Conservation (phyloP, 2,888 invertebrate genomes). For the Zhengitettix transpicula region DNA sequence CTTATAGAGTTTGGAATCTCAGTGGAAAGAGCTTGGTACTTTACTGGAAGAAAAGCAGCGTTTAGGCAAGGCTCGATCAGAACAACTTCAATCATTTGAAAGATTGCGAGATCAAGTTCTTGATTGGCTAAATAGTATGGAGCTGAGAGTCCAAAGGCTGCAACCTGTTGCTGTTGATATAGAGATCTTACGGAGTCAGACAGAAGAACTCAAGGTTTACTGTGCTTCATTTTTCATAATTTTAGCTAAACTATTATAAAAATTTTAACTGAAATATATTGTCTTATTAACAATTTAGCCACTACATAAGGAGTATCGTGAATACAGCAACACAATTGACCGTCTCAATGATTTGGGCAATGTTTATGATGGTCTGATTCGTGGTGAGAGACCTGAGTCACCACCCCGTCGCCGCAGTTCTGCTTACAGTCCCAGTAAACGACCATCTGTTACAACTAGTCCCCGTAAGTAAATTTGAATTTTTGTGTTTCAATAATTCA, state of each 20-base stretch:
- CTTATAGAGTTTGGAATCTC: constrained; percentile 52
- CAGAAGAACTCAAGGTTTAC: constrained; percentile 51
- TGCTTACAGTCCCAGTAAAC: constrained; percentile 70
- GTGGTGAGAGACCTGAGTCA: constrained; percentile 63
- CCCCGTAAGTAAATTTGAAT: constrained; percentile 31
- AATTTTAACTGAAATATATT: not conserved
- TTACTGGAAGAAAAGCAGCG: constrained; percentile 71
- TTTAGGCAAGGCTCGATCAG: constrained; percentile 65
- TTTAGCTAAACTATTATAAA: not conserved
- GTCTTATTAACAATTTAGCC: constrained; percentile 31
- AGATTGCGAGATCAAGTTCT: constrained; percentile 62
- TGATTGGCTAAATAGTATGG: constrained; percentile 72
- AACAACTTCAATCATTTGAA: constrained; percentile 77
- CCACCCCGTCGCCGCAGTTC: constrained; percentile 52
- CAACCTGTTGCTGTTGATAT: constrained; percentile 78
- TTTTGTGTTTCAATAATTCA: too few species aligned
- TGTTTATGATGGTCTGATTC: constrained; percentile 64
- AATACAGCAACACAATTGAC: constrained; percentile 70
- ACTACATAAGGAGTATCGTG: constrained; percentile 73
- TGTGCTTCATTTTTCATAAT: not conserved
- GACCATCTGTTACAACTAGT: constrained; percentile 38
- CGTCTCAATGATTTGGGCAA: constrained; percentile 81
- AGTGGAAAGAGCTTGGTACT: constrained; percentile 75
- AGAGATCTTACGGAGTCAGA: constrained; percentile 67
- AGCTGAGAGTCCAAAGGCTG: constrained; percentile 55